Evolutionary conservation across 2,113 vertebrate genomes (phyloP), one percentile per base, ranked within the genome.

Genomic region (Chamaetylas fuelleborni): DNA sequence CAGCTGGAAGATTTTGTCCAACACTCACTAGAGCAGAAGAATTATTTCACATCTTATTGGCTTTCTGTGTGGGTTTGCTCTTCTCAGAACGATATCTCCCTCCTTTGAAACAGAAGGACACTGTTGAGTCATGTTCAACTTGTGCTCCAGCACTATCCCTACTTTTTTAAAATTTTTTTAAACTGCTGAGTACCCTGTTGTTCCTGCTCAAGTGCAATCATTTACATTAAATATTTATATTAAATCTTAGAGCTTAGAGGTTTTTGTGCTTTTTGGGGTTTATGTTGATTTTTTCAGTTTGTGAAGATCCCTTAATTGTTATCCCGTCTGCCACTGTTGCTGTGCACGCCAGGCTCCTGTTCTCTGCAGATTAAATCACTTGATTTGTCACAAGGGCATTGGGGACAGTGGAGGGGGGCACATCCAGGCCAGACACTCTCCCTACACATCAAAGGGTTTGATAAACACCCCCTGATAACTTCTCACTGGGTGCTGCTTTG

Each of bases 11-110:
- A 67, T 62, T 92, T 74, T 60, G 66, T 92, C 74, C 58, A 5
- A 15, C 79, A 43, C 34, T 67, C 60, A 64, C 16, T 72, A 80
- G 91, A 94, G 88, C 94, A 93, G 91, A 90, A 94, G 66, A 72
- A 82, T 72, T 60, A 60, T 64, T 88, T 94, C 91, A 88, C 57
- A 67, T 94, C 86, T 88, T 93, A 40, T 9, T 92, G 93, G 53
- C 71, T 62, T 14, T 65, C 6, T 4, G 0, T 67, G 50, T n/a
- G 82, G 66, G 40, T 64, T 88, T 86, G 88, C 82, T 88, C 20
- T 54, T 79, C 86, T 47, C 66, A 20, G 74, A 67, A 8, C 0
- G 2, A 2, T 62, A 12, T 19, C 51, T 90, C 67, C 66, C 74
- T 92, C 26, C 88, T 90, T 76, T 54, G 40, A 56, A 90, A 56